These are phyloP conservation scores for Trachelus troglodyta DNA, from an alignment of 2,888 invertebrate genomes.

Conservation along the genomic window DNA sequence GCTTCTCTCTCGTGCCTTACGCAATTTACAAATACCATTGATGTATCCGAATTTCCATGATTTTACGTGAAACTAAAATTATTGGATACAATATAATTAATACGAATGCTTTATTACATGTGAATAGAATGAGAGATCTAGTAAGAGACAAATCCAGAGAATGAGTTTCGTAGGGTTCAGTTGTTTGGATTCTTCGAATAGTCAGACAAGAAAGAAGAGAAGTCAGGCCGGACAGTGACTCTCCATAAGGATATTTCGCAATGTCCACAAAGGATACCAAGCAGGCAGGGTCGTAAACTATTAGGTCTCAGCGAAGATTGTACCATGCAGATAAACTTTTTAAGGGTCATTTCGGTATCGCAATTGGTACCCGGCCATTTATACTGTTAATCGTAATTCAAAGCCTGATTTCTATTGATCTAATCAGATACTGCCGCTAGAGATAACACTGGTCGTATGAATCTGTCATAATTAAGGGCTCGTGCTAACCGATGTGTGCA, in stretches of 20 bases:
- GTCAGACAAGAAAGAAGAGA: slow-evolving; percentile 41
- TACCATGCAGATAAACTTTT: neutral
- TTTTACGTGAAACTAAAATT: neutral
- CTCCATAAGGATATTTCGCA: slow-evolving; percentile 33
- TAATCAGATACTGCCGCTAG: neutral
- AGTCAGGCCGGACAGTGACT: neutral
- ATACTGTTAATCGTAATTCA: neutral
- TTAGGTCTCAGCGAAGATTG: no score
- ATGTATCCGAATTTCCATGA: no score
- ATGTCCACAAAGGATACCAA: slow-evolving; percentile 41
- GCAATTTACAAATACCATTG: no score
- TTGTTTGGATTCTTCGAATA: slow-evolving; percentile 38
- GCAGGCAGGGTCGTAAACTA: neutral
- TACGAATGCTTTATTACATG: neutral
- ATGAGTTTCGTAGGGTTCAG: no score
- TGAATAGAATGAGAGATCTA: neutral
- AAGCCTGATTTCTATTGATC: no score
- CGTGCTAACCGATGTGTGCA: neutral
- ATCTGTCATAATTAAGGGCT: neutral
- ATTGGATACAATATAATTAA: slow-evolving; percentile 7
- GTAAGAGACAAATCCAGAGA: no score
- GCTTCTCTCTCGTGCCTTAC: no score
- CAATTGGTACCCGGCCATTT: neutral
- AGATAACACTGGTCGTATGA: neutral
- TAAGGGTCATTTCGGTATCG: neutral